Base-by-base conservation (phyloP, 2,888 invertebrate genomes). In the Rhimphoctona megacephalus region DNA sequence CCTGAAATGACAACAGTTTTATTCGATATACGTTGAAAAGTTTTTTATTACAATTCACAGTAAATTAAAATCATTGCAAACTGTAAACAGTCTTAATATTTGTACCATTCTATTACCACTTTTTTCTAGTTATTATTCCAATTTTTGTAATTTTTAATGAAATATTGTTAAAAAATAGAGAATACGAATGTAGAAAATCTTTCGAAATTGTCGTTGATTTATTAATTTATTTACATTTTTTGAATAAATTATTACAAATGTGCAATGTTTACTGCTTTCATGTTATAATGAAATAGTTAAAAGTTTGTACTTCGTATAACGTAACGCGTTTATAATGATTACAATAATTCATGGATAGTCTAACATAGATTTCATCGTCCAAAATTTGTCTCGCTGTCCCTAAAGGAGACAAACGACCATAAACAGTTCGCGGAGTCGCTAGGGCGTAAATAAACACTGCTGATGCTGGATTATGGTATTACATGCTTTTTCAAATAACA, bases 341-440 rank as follows among this genome's bases (percentile, higher is more conserved):
- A 87, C 66, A 64, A 77, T 81, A 73, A 78, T 73, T 70, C 80
- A 85, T 79, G 76, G 84, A 85, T 86, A 81, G 52, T 64, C 90
- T 86, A 88, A 79, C 57, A 84, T 69, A 81, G 57, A 81, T 90
- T 90, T 89, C 85, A 92, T 90, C 89, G 89, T 87, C 88, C 85
- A 70, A 70, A 85, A 90, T 91, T 91, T 88, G 91, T 90, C 81
- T 73, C 88, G 89, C 82, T 85, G 43, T 73, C 88, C 86, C 88
- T 73, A 78, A 70, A 70, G 69, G 79, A 66, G 17, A 88, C 87
- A 88, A 89, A 70, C 39, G 89, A 85, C 90, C 89, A 88, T 89
- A 70, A 90, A 92, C 88, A 86, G 80, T 78, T 87, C 85, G 61
- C 70, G 72, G 22, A 86, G 90, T 91, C 91, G 90, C 89, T 88